Conservation (phyloP, 2,797 vertebrate species). For the Staurois parvus region DNA sequence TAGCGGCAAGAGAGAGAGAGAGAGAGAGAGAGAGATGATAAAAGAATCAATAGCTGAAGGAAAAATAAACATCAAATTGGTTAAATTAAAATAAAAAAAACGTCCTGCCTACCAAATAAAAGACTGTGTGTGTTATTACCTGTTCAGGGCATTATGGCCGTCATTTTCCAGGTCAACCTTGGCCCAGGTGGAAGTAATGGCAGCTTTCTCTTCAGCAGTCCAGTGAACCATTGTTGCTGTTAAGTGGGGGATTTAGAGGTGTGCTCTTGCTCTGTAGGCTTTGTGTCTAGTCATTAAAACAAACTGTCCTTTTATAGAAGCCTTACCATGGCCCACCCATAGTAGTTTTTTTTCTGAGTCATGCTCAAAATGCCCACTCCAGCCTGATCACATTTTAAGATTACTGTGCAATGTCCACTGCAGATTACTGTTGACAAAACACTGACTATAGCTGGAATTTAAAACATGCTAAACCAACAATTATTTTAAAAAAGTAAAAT, state of each 20-base stretch:
- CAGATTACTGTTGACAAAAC: no score
- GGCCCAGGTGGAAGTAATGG: slow-evolving; percentile 71
- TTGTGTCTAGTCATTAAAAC: background rate
- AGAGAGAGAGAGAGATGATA: no score
- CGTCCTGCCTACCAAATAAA: background rate
- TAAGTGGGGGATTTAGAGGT: background rate
- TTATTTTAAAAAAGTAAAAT: no score
- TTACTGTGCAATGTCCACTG: no score
- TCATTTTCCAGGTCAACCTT: slow-evolving; percentile 71
- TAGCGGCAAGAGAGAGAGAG: no score
- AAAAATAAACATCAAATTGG: no score
- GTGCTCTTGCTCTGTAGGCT: background rate
- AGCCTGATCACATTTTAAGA: no score
- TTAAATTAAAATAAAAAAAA: no score
- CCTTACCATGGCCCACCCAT: slow-evolving; percentile 1
- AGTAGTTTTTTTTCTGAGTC: background rate
- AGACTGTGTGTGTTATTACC: no score
- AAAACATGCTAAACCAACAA: no score
- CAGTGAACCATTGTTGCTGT: slow-evolving; percentile 75
- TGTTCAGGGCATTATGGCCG: slow-evolving; percentile 59
- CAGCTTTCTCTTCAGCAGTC: slow-evolving; percentile 71
- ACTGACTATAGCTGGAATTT: no score
- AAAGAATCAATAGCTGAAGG: no score
- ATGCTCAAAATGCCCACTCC: background rate
- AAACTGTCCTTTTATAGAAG: background rate